Evolutionary conservation across 2,113 vertebrate genomes (phyloP), one percentile per base, ranked within the genome.

Genomic region (Ailuropoda melanoleuca): DNA sequence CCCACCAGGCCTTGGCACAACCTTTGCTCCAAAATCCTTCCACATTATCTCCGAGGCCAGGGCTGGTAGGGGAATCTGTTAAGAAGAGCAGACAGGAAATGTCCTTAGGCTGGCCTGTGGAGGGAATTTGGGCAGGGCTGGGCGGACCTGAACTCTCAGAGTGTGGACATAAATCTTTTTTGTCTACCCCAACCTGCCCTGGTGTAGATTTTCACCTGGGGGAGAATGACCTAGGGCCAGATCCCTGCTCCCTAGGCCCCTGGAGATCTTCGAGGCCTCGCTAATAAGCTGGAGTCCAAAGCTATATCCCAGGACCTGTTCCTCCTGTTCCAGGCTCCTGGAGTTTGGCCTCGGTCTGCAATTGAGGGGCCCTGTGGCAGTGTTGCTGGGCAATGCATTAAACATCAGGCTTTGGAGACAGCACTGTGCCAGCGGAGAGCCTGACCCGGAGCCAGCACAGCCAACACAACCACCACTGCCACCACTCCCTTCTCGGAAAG

Each of bases 341-440:
- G 93, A 92, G 53, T 96, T 97, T 96, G 96, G 94, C 95, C 94
- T 81, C 46, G 11, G 64, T 84, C 80, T 66, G 75, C 23, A 96
- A 15, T 21, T 46, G 58, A 88, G 93, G 85, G 75, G 94, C 74
- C 95, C 83, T 7, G 4, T 58, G 81, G n/a, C 81, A 60, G 37
- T 43, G 31, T 95, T 97, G 87, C 89, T 50, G 93, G 92, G 95
- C 48, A 97, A 77, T 55, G 46, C 50, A 74, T 90, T 85, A 90
- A 96, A 85, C 37, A 77, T 48, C 29, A 68, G 66, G 85, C 60
- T 80, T 81, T 93, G 56, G 88, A 92, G 48, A 91, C 24, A 11
- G 62, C 70, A 77, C 46, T 5, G 6, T 24, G 10, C 53, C 86
- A 62, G 46, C 31, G 1, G 4, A 60, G 23, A 48, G 55, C 12